These are phyloP conservation scores for Solea solea DNA, from an alignment of 2,113 vertebrate species.

Conservation along the genomic window DNA sequence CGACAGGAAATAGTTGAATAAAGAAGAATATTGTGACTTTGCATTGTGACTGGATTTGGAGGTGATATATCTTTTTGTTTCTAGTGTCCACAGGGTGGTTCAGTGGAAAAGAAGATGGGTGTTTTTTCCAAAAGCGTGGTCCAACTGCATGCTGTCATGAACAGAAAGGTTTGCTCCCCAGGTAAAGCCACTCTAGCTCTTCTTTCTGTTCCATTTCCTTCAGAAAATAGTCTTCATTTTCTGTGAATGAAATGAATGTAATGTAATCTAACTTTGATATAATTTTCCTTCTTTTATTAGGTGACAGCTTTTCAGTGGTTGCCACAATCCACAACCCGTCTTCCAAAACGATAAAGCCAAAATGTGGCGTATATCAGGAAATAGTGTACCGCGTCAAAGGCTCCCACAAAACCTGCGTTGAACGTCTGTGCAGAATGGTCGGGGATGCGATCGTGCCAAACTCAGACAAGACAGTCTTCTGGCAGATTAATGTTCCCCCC, in stretches of 20 bases:
- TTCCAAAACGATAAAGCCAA: conserved; percentile 60
- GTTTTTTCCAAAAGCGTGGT: conserved; percentile 53
- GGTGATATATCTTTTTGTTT: not conserved
- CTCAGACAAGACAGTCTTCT: conserved; percentile 43
- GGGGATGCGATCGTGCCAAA: conserved; percentile 39
- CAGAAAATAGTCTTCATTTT: too few species aligned
- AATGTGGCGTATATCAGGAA: conserved; percentile 60
- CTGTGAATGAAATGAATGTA: not conserved
- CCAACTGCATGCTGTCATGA: conserved; percentile 44
- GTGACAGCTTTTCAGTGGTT: conserved; percentile 60
- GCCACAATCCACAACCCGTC: conserved; percentile 65
- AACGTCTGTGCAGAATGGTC: conserved; percentile 46
- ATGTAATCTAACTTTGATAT: not conserved
- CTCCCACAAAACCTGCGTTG: rapidly evolving
- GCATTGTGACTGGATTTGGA: too few species aligned
- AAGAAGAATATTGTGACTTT: too few species aligned
- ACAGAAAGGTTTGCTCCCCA: conserved; percentile 59
- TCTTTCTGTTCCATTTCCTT: too few species aligned
- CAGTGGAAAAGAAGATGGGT: conserved; percentile 58
- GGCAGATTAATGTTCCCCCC: conserved; percentile 56
- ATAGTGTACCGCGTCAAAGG: conserved; percentile 26
- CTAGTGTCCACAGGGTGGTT: conserved; percentile 54
- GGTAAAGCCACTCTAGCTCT: conserved; percentile 47
- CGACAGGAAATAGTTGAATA: too few species aligned
- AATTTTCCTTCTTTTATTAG: conserved; percentile 39